Conservation (phyloP, 2,797 vertebrate genomes). For the Atherinosoma microstoma region DNA sequence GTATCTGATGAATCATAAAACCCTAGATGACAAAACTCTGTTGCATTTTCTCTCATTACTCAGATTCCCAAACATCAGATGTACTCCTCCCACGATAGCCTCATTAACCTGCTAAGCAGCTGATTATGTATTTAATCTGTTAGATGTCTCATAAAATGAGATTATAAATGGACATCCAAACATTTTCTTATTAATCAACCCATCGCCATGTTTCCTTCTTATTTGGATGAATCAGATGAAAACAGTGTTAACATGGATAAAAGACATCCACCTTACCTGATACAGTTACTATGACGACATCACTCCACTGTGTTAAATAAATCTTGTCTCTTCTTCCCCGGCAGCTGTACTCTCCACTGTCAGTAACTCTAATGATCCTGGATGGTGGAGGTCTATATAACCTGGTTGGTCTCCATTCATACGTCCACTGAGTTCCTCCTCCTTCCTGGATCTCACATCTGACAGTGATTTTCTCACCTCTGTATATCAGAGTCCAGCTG, state of each 20-base stretch:
- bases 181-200: too few species aligned
- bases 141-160: too few species aligned
- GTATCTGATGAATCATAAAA: background rate
- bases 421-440: background rate
- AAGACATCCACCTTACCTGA: too few species aligned
- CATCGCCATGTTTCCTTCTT: too few species aligned
- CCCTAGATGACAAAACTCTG: background rate
- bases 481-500: too few species aligned
- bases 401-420: background rate
- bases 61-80: background rate
- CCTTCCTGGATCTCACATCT: background rate
- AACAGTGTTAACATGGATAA: too few species aligned
- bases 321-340: rapidly evolving
- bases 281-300: background rate
- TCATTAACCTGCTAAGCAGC: too few species aligned
- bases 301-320: background rate
- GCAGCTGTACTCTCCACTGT: background rate
- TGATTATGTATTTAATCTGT: too few species aligned
- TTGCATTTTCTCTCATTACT: background rate
- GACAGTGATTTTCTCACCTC: background rate
- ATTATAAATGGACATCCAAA: too few species aligned
- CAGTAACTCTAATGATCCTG: background rate
- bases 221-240: too few species aligned
- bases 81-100: background rate
- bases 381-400: background rate